Conservation (phyloP, 2,888 invertebrate genomes). For the Callinectes sapidus region DNA sequence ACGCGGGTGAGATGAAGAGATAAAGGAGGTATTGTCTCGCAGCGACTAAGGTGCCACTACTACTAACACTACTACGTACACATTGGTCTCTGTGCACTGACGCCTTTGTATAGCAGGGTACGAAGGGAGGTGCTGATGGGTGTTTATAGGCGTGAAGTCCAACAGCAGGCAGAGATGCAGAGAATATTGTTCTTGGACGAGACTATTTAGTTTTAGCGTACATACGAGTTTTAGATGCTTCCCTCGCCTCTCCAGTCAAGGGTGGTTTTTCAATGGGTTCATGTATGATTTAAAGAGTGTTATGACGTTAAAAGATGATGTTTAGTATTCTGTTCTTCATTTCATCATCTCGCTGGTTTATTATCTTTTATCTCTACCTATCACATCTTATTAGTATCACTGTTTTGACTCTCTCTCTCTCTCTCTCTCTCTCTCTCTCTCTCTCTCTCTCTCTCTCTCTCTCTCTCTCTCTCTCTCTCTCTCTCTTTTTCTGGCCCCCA, state of each 20-base stretch:
- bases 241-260: neutral
- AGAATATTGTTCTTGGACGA: neutral
- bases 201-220: neutral
- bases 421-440: neutral
- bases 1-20: constrained; percentile 40
- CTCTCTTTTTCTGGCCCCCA: neutral
- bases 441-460: neutral
- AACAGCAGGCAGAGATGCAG: neutral
- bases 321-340: neutral
- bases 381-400: no score
- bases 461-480: neutral
- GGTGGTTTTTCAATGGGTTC: neutral
- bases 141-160: neutral
- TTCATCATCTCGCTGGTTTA: neutral
- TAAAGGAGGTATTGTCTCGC: constrained; percentile 26
- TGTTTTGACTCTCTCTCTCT: neutral
- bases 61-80: neutral
- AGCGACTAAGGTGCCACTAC: constrained; percentile 25
- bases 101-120: neutral
- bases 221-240: neutral
- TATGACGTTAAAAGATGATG: neutral
- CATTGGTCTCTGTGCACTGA: neutral
- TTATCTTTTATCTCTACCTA: neutral
- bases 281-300: neutral
- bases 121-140: neutral